A percentile compares a stretch with the other conserved stretches of the same genome.
Evolutionary conservation across 2,888 invertebrate species (phyloP).

Genomic region (Aporophyla nigra): DNA sequence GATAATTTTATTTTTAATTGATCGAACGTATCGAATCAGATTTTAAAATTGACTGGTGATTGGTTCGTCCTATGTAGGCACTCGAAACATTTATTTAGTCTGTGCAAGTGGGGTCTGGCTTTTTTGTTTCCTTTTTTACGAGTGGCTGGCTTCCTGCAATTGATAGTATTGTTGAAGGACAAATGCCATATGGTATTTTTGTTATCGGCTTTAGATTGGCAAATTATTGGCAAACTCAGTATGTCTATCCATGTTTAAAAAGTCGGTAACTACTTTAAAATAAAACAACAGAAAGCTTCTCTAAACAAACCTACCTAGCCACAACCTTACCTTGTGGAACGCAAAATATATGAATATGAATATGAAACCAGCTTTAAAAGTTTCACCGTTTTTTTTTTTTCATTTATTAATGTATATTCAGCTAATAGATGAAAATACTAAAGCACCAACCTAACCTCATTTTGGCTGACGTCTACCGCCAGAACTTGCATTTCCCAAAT

Average conservation of each 20-base stretch:
- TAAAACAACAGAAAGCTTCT: too few species aligned
- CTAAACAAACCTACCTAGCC: too few species aligned
- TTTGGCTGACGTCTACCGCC: neutral
- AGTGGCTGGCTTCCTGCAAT: conserved; percentile 24
- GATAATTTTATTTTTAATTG: conserved; percentile 51
- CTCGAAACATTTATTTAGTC: conserved; percentile 6
- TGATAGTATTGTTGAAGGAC: conserved; percentile 31
- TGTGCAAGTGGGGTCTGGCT: conserved; percentile 15
- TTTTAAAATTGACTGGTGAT: conserved; percentile 21
- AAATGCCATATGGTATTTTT: neutral
- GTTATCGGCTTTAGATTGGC: neutral
- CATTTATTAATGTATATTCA: neutral
- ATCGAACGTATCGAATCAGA: conserved; percentile 35
- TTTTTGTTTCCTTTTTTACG: conserved; percentile 33
- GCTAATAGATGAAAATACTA: neutral
- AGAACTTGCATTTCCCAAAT: neutral
- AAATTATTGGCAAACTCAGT: neutral
- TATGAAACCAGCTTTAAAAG: too few species aligned
- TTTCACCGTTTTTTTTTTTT: neutral
- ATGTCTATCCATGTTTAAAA: neutral
- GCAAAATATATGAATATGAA: too few species aligned
- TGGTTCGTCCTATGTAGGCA: conserved; percentile 13
- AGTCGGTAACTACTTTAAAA: neutral
- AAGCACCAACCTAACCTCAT: neutral
- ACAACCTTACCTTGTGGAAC: too few species aligned